A percentile compares a stretch with the other conserved stretches of the same genome.
phyloP scores from a whole-genome alignment of 2,797 vertebrate genomes.

The Varecia variegata region DNA sequence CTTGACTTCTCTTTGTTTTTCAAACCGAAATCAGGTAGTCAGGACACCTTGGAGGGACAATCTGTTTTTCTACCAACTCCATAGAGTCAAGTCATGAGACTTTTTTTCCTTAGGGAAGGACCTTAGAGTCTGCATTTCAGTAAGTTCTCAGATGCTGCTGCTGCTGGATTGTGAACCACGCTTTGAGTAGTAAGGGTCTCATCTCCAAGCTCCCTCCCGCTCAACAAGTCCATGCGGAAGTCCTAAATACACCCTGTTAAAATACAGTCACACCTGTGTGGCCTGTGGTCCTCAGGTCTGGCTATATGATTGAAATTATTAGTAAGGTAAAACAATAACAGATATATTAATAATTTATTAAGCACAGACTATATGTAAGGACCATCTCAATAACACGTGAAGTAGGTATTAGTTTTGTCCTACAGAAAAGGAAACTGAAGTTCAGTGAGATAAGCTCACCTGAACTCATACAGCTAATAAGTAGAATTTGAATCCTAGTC shows the following conservation, averaged over 20 bases:
- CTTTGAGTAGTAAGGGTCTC: background rate
- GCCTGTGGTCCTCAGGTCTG: background rate
- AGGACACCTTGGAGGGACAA: background rate
- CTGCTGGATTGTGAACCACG: background rate
- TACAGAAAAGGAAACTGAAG: background rate
- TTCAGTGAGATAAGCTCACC: background rate
- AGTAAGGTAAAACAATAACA: background rate
- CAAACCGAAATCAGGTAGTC: background rate
- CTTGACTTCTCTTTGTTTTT: background rate
- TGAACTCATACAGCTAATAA: background rate
- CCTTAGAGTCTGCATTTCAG: background rate
- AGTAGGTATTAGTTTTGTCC: background rate
- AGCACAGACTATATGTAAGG: background rate
- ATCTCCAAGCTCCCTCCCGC: background rate
- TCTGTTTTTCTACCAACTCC: background rate
- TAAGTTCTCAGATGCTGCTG: background rate
- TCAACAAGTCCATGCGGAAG: background rate
- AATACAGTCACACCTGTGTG: background rate
- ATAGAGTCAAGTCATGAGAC: background rate
- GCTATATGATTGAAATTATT: background rate
- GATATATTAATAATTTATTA: background rate
- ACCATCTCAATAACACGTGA: background rate
- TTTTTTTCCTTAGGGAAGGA: background rate
- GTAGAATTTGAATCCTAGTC: background rate
- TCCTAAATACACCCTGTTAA: background rate